Evolutionary conservation across 2,888 invertebrate species (phyloP), one percentile per base, ranked within the genome.

Genomic region (Eupeodes latifasciatus): DNA sequence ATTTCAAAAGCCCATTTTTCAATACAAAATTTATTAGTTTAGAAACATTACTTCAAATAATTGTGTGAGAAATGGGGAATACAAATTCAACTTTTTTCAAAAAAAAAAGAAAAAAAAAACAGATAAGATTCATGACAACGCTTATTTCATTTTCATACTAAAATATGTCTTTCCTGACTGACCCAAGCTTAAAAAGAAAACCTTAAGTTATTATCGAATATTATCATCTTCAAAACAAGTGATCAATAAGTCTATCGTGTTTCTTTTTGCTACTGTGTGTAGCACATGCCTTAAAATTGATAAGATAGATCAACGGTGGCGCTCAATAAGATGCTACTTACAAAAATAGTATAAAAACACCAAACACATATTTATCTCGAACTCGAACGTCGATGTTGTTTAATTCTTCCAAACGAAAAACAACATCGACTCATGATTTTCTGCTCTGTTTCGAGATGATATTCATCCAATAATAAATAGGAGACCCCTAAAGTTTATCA

Each of bases 401-500:
- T 78, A 87, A 76, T 62, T 67, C 80, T 83, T 51, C 57, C 59
- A 76, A 66, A 61, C 40, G 66, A 77, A 81, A 81, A 84, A 75
- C 85, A 81, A 88, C 75, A 81, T 78, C 81, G 66, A 55, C 78
- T 71, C 75, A 78, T 69, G 77, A 75, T 78, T 79, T 88, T 81
- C 85, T 88, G 76, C 78, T 81, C 75, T 72, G 85, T 64, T 85
- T 88, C 81, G 81, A 88, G 85, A 88, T 88, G 83, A 80, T 81
- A 75, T 88, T 88, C 88, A 89, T 89, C 89, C 89, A 89, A 89
- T 89, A 89, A 89, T 89, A 89, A 89, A 89, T 85, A 89, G 85
- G 89, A 89, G 89, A 89, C 85, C 85, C 89, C 85, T 89, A 89
- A 89, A 85, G 89, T 89, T 89, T 89, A 89, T 89, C 89, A 89